phyloP scores from a whole-genome alignment of 2,888 invertebrate species.

The Dioctria linearis region DNA sequence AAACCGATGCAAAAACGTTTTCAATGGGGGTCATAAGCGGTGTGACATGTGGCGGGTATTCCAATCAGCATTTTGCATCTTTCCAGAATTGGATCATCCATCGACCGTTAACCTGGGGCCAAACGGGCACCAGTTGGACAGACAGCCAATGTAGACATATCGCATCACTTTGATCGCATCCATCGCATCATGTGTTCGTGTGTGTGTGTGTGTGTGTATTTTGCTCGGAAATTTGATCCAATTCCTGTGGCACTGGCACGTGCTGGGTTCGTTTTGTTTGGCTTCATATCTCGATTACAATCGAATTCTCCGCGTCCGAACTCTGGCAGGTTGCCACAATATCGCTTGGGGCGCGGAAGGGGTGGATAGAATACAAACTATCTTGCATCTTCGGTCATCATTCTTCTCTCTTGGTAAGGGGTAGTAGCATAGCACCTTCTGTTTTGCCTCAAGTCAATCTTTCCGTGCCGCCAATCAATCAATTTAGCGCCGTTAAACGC shows the following conservation, averaged over 20 bases:
- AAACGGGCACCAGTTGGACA: slow-evolving; percentile 46
- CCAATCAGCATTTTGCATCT: slow-evolving; percentile 43
- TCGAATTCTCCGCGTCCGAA: slow-evolving; percentile 15
- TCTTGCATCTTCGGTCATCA: slow-evolving; percentile 18
- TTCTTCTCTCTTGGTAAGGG: not conserved
- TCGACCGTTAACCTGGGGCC: slow-evolving; percentile 48
- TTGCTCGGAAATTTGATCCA: slow-evolving; percentile 39
- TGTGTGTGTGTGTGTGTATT: not conserved
- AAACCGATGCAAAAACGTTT: not conserved
- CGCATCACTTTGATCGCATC: slow-evolving; percentile 39
- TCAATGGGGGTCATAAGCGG: not conserved
- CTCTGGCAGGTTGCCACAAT: slow-evolving; percentile 35
- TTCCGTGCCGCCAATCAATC: slow-evolving; percentile 39
- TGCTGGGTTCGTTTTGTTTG: slow-evolving; percentile 16
- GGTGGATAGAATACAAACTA: slow-evolving; percentile 12
- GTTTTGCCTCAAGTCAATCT: slow-evolving; percentile 33
- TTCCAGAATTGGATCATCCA: slow-evolving; percentile 21
- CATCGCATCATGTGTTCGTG: slow-evolving; percentile 33
- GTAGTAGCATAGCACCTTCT: slow-evolving; percentile 17
- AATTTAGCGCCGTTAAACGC: slow-evolving; percentile 44
- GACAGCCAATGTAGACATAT: slow-evolving; percentile 4
- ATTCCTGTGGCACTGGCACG: slow-evolving; percentile 49
- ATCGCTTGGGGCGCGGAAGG: slow-evolving; percentile 46
- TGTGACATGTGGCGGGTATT: slow-evolving; percentile 40
- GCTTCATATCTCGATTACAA: slow-evolving; percentile 43